Base-by-base conservation (phyloP, 2,113 vertebrate species). In the Typhlomys cinereus region DNA sequence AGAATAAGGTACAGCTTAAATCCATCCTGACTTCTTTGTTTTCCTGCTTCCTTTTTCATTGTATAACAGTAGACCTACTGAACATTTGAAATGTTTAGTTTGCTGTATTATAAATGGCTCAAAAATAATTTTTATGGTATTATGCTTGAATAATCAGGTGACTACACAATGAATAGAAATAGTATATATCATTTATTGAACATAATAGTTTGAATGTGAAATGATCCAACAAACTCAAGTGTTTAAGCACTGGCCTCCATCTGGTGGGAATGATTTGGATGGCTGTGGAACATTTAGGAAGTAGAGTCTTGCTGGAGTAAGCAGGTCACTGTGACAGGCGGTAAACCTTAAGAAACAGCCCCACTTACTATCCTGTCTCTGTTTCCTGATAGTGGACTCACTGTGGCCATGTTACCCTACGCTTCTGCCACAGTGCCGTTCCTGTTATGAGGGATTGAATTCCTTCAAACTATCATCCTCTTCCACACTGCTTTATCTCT, bases 91-190 rank as follows among this genome's bases (percentile, higher is more conserved):
- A 29, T 23, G 31, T 79, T 78, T 25, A 88, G 3, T 74, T 57
- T 70, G 9, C 23, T 54, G 12, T 74, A 9, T 57, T 80, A 62
- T 74, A 61, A 69, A 39, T 39, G 50, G 4, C 2, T 69, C 9
- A 50, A 27, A 62, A 59, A 50, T 20, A 15, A 82, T 59, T 79
- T 12, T 5, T 82, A 52, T 12, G 2, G 23, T 44, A 39, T 57
- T 29, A 54, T 67, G 14, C 76, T 59, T 41, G 82, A 76, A 95
- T 74, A 82, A 88, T 88, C 4, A 80, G 27, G 39, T 75, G 67
- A 95, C 69, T 59, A n/a, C n/a, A n/a, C n/a, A n/a, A n/a, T n/a
- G 39, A 5, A 9, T 66, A 39, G 34, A 61, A 27, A 52, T 23
- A 70, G n/a, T 48, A 74, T 12, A 36, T 64, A 70, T 57, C 7